Evolutionary conservation across 2,797 vertebrate genomes (phyloP).

Genomic region (Varecia variegata): DNA sequence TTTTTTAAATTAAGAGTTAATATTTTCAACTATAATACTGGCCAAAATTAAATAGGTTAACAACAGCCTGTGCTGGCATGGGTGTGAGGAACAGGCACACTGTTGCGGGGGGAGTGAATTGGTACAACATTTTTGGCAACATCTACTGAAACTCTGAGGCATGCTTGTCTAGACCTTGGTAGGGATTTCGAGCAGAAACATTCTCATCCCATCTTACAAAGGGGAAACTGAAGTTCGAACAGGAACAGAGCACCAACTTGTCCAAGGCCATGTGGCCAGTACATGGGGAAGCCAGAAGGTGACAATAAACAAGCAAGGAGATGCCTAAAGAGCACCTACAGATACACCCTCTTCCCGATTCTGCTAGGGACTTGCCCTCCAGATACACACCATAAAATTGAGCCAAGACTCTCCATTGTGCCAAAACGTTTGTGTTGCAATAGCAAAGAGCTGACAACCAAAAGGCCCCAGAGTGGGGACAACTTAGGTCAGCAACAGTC

Average conservation of each 20-base stretch:
- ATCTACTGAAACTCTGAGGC: not conserved
- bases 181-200: not conserved
- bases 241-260: not conserved
- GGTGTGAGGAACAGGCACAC: not conserved
- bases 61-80: not conserved
- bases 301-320: not conserved
- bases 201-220: not conserved
- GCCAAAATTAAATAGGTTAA: not conserved
- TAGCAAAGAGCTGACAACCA: not conserved
- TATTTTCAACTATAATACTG: not conserved
- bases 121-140: not conserved
- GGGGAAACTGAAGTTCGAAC: not conserved
- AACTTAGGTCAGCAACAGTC: not conserved
- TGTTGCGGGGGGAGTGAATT: not conserved
- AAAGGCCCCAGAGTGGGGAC: not conserved
- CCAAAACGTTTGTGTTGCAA: not conserved
- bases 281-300: not conserved
- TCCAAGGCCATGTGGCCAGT: not conserved
- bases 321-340: not conserved
- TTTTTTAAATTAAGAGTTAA: slow-evolving; percentile 6
- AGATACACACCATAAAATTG: not conserved
- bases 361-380: not conserved
- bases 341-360: not conserved
- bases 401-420: not conserved
- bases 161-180: not conserved